Conservation (phyloP, 2,113 vertebrate genomes). For the Clarias gariepinus region DNA sequence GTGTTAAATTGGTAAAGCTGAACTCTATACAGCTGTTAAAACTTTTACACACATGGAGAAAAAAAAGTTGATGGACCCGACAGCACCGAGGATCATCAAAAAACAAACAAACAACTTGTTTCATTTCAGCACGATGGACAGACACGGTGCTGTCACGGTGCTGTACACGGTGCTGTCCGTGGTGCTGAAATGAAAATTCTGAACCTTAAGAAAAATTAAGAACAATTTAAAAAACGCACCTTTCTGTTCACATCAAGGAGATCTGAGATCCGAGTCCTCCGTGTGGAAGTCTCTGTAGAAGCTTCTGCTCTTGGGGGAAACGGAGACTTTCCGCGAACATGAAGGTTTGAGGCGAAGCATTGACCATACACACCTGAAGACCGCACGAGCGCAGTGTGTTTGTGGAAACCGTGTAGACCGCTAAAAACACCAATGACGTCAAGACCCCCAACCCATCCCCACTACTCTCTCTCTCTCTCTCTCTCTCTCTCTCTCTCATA, state of each 20-base stretch:
- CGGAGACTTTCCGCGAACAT: neutral
- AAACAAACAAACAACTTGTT: neutral
- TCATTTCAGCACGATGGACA: too few relatives aligned
- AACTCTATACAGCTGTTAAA: too few relatives aligned
- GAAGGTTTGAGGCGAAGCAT: slow-evolving; percentile 54
- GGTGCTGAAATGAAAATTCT: slow-evolving; percentile 64
- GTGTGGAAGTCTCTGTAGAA: neutral
- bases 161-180: too few relatives aligned
- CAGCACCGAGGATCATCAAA: neutral
- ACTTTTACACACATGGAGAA: too few relatives aligned
- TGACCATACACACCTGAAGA: slow-evolving; percentile 50
- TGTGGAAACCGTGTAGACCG: slow-evolving; percentile 40
- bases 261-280: slow-evolving; percentile 17
- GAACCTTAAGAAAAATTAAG: neutral
- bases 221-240: slow-evolving; percentile 14
- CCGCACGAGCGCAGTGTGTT: slow-evolving; percentile 51
- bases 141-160: too few relatives aligned
- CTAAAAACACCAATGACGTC: slow-evolving; percentile 69
- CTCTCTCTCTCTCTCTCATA: neutral
- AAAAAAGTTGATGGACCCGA: too few relatives aligned
- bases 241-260: slow-evolving; percentile 40
- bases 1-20: neutral
- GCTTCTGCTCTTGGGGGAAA: slow-evolving; percentile 7
- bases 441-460: slow-evolving; percentile 14
- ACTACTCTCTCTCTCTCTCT: neutral